These are phyloP conservation scores for Paradoxurus hermaphroditus DNA, from an alignment of 2,113 vertebrate species.

Conservation along the genomic window DNA sequence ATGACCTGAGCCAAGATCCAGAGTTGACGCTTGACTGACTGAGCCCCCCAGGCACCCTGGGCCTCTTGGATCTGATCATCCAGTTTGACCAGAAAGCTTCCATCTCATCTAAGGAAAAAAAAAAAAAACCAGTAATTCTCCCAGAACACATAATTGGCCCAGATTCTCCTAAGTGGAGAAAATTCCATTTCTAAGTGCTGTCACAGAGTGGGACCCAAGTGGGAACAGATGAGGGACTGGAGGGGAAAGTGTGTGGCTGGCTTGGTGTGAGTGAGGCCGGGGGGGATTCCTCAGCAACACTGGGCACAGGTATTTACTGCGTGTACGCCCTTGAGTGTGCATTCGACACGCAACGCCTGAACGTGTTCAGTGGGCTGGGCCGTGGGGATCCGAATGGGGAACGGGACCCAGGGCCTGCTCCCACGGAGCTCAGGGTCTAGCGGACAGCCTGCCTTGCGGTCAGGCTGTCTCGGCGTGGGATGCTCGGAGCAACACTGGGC, in stretches of 20 bases:
- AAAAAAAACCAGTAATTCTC: neutral
- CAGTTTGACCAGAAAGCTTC: neutral
- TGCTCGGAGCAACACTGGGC: neutral
- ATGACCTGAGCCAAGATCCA: too few species aligned
- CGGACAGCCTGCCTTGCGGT: neutral
- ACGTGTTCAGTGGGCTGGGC: neutral
- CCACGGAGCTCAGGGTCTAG: neutral
- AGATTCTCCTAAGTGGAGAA: neutral
- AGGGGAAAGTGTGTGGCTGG: neutral
- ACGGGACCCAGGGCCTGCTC: neutral
- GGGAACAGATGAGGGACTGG: neutral
- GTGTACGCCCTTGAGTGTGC: neutral
- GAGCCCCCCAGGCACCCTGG: too few species aligned
- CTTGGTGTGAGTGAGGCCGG: too few species aligned
- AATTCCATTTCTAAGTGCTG: neutral
- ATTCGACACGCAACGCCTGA: neutral
- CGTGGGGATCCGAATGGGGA: neutral
- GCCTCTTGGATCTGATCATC: neutral
- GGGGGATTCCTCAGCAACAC: neutral
- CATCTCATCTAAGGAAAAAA: neutral
- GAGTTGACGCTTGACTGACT: too few species aligned
- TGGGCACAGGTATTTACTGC: accelerated
- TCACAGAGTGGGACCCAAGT: neutral
- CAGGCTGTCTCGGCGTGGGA: accelerated
- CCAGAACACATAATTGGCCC: neutral